These are phyloP conservation scores for Osmerus mordax DNA, from an alignment of 2,113 vertebrate species.

Conservation along the genomic window DNA sequence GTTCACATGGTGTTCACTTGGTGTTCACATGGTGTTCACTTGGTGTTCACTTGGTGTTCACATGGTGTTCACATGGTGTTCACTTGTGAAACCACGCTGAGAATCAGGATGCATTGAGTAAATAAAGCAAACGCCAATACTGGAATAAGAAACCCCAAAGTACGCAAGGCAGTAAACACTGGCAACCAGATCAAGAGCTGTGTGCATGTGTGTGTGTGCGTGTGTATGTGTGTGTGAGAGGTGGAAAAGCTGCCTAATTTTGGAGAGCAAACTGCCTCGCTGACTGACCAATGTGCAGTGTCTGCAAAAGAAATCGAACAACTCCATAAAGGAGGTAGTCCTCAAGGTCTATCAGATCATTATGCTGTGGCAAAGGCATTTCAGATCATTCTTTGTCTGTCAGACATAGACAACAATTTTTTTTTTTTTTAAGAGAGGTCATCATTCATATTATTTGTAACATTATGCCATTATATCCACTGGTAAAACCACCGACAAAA, in stretches of 20 bases:
- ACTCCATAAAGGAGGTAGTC: too few relatives aligned
- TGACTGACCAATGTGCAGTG: slow-evolving; percentile 4
- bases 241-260: slow-evolving; percentile 37
- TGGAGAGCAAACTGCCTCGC: slow-evolving; percentile 25
- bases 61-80: neutral
- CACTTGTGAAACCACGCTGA: slow-evolving; percentile 21
- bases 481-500: too few relatives aligned
- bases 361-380: too few relatives aligned
- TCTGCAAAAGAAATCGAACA: neutral
- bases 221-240: neutral
- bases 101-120: slow-evolving; percentile 22
- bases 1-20: too few relatives aligned
- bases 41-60: neutral
- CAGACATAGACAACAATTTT: too few relatives aligned
- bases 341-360: neutral
- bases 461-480: too few relatives aligned
- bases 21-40: too few relatives aligned
- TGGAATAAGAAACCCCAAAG: slow-evolving; percentile 20
- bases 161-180: slow-evolving; percentile 25
- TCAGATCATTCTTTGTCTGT: too few relatives aligned
- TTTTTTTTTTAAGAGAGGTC: too few relatives aligned
- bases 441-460: too few relatives aligned
- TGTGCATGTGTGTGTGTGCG: too few relatives aligned
- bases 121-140: slow-evolving; percentile 28
- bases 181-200: slow-evolving; percentile 8